Percentiles rank a stretch among this genome's conserved stretches.
Conservation (phyloP, 1,140 invertebrate genomes). For the Akabosia matsudoensis region DNA sequence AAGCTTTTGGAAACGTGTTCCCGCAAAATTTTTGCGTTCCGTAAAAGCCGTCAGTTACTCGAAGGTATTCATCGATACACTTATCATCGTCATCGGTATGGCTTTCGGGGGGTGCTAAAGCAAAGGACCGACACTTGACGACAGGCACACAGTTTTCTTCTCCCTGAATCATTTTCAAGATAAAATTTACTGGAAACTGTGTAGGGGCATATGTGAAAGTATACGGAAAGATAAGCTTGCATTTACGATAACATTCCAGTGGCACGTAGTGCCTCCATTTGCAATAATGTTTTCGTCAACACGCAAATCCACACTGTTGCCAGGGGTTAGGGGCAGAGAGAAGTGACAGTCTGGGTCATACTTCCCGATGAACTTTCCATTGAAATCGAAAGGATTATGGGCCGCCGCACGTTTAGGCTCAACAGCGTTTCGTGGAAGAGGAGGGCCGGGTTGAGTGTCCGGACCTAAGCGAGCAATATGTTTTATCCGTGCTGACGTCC, state of each 20-base stretch:
- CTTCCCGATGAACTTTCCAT: neutral
- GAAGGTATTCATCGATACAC: conserved; percentile 8
- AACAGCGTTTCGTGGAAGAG: too few relatives aligned
- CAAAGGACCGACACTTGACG: conserved; percentile 33
- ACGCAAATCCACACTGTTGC: neutral
- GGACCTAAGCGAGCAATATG: too few relatives aligned
- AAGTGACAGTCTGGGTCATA: neutral
- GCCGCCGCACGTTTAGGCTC: too few relatives aligned
- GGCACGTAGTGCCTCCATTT: conserved; percentile 11
- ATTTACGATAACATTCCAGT: conserved; percentile 41
- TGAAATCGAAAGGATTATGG: neutral
- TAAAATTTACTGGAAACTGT: conserved; percentile 6
- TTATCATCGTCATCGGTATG: neutral
- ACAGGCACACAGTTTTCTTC: conserved; percentile 36
- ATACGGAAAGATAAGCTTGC: neutral
- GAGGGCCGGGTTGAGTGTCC: too few relatives aligned
- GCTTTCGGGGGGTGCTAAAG: neutral
- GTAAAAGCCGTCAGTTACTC: conserved; percentile 17
- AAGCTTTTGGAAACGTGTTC: neutral
- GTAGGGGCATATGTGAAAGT: neutral
- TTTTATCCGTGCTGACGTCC: too few relatives aligned
- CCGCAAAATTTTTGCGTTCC: conserved; percentile 18
- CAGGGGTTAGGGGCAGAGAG: neutral
- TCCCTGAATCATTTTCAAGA: conserved; percentile 24
- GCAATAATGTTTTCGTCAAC: neutral